Conservation (phyloP, 2,888 invertebrate genomes). For the Temnothorax unifasciatus region DNA sequence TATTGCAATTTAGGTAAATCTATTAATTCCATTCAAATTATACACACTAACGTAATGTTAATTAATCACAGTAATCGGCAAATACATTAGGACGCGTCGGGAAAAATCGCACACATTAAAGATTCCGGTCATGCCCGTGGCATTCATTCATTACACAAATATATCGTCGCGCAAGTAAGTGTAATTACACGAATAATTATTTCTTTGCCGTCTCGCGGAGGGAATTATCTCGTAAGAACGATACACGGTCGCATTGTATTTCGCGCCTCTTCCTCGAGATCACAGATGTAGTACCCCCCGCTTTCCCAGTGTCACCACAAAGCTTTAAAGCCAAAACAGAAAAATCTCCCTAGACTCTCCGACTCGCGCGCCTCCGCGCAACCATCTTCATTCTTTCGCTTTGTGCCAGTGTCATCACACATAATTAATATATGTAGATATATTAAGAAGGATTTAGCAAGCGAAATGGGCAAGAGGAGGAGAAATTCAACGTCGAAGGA, state of each 20-base stretch:
- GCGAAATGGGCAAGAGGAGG: too few species aligned
- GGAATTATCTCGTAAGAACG: slow-evolving; percentile 22
- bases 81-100: slow-evolving; percentile 18
- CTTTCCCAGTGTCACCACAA: too few species aligned
- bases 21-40: slow-evolving; percentile 29
- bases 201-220: slow-evolving; percentile 18
- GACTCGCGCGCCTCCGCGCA: too few species aligned
- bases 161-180: slow-evolving; percentile 16
- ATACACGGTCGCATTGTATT: slow-evolving; percentile 10
- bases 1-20: slow-evolving; percentile 6
- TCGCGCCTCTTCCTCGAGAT: too few species aligned
- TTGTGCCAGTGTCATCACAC: too few species aligned
- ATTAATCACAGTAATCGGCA: slow-evolving; percentile 36
- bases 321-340: too few species aligned
- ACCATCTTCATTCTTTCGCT: too few species aligned
- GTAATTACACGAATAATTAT: slow-evolving; percentile 47
- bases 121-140: not conserved
- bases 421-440: too few species aligned
- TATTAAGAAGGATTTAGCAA: too few species aligned
- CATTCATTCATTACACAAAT: slow-evolving; percentile 32
- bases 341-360: too few species aligned
- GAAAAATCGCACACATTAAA: not conserved
- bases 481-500: too few species aligned
- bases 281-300: too few species aligned
- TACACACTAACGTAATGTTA: slow-evolving; percentile 14